phyloP scores from a whole-genome alignment of 2,113 vertebrate genomes.

The Corythoichthys haematopterus region DNA sequence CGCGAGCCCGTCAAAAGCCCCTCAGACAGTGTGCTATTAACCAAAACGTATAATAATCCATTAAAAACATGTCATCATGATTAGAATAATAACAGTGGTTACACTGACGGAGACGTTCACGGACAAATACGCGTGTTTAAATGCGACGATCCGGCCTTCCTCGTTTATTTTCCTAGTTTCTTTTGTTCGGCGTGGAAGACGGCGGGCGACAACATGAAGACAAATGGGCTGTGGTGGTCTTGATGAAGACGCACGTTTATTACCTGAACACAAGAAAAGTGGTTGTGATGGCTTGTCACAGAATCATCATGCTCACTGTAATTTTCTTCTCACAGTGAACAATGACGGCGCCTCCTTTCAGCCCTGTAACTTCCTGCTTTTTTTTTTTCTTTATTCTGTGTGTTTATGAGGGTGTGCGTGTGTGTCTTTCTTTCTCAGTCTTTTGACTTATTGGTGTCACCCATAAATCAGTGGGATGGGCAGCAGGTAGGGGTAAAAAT shows the following conservation, averaged over 20 bases:
- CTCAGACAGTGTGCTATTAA: slow-evolving; percentile 66
- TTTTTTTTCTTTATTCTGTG: background rate
- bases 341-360: slow-evolving; percentile 19
- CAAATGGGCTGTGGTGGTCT: background rate
- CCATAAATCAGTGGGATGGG: slow-evolving; percentile 43
- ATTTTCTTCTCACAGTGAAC: slow-evolving; percentile 69
- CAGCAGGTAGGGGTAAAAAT: slow-evolving; percentile 7
- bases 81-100: slow-evolving; percentile 71
- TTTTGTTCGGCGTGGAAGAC: background rate
- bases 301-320: slow-evolving; percentile 59
- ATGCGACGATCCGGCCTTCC: slow-evolving; percentile 26
- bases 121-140: slow-evolving; percentile 28
- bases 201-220: slow-evolving; percentile 6
- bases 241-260: slow-evolving; percentile 14
- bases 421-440: background rate
- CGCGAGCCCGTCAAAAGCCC: slow-evolving; percentile 30
- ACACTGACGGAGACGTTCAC: slow-evolving; percentile 55
- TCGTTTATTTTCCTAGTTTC: background rate
- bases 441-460: slow-evolving; percentile 57
- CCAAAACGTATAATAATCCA: slow-evolving; percentile 71
- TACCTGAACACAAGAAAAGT: slow-evolving; percentile 26
- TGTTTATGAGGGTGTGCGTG: background rate
- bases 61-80: slow-evolving; percentile 73
- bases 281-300: slow-evolving; percentile 57
- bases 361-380: background rate